phyloP scores from a whole-genome alignment of 2,797 vertebrate species.

The Microtus agrestis region DNA sequence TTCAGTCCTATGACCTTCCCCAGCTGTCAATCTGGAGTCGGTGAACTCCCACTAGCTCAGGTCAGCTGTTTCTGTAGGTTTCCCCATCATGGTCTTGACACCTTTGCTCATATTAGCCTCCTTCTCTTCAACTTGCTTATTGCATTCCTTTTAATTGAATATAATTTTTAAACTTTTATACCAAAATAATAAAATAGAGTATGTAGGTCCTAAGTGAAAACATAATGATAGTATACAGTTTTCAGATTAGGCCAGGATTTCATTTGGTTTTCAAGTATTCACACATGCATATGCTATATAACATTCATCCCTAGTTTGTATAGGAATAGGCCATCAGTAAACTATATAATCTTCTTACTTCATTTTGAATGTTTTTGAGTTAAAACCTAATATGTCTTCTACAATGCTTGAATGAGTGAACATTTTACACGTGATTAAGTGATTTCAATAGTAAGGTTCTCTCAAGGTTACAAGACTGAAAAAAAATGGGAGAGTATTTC shows the following conservation, averaged over 20 bases:
- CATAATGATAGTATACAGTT: accelerated
- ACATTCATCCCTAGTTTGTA: background rate
- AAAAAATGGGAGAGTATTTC: background rate
- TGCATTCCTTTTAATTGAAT: background rate
- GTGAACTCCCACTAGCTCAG: too few relatives aligned
- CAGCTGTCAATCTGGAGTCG: too few relatives aligned
- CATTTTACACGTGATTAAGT: background rate
- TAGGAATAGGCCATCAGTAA: background rate
- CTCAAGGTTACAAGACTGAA: conserved; percentile 43
- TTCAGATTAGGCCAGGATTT: background rate
- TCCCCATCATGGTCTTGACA: too few relatives aligned
- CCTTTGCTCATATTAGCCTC: too few relatives aligned
- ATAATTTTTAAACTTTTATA: background rate
- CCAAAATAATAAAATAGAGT: background rate
- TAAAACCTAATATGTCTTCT: background rate
- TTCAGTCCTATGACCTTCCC: too few relatives aligned
- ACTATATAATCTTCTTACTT: conserved; percentile 33
- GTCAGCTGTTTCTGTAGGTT: too few relatives aligned
- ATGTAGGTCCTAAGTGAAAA: background rate
- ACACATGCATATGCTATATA: background rate
- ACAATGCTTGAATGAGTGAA: background rate
- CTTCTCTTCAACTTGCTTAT: background rate
- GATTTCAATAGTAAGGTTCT: background rate
- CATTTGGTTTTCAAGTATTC: background rate
- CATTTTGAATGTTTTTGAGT: background rate